Percentiles rank a stretch among this genome's conserved stretches.
Evolutionary conservation across 2,797 vertebrate genomes (phyloP).

Genomic region (Sitta carolinensis): DNA sequence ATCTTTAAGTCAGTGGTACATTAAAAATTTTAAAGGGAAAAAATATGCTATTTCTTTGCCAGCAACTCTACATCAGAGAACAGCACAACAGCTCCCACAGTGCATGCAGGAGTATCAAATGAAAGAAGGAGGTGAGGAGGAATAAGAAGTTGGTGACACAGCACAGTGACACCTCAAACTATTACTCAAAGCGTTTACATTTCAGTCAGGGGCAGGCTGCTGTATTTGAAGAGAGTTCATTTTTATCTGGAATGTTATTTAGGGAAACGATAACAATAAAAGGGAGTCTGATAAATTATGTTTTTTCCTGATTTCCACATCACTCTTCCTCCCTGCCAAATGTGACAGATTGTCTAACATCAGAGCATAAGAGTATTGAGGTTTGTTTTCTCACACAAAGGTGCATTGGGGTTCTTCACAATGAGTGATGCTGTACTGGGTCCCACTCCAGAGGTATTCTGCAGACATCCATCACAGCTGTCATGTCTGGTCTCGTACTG

Average conservation of each 20-base stretch:
- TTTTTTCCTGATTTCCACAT: neutral
- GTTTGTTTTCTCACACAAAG: conserved; percentile 17
- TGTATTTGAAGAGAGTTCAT: neutral
- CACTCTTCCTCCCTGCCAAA: neutral
- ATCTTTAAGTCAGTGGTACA: neutral
- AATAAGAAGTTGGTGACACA: neutral
- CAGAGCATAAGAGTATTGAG: neutral
- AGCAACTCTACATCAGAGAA: neutral
- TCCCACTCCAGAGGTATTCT: conserved; percentile 1
- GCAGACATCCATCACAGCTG: conserved; percentile 5
- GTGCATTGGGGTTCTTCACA: neutral
- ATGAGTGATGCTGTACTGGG: neutral
- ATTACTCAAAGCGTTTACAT: neutral
- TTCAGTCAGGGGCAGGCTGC: neutral
- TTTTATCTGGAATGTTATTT: neutral
- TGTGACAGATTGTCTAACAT: neutral
- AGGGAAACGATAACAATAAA: neutral
- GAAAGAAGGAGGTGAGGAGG: neutral
- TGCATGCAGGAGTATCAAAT: neutral
- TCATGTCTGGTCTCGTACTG: neutral
- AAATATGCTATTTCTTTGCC: neutral
- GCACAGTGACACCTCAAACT: neutral
- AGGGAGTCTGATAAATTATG: neutral
- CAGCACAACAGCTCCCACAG: neutral
- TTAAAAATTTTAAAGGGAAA: neutral